Base-by-base conservation (phyloP, 2,797 vertebrate genomes). In the Schizothorax lantsangensis region DNA sequence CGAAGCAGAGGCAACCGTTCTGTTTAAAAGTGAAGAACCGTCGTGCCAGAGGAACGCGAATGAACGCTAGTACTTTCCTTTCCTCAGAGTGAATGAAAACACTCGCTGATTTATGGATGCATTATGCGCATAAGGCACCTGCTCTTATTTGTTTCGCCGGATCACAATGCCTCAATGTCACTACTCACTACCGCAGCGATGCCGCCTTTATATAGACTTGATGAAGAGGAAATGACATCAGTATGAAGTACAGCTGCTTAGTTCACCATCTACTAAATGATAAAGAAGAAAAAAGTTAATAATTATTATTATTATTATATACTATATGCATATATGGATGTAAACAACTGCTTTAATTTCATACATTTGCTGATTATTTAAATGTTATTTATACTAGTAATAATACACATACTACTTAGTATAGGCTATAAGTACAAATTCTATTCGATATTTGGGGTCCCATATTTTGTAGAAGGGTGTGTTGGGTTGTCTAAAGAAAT, bases 201-300 rank as follows among this genome's bases (percentile, higher is more conserved):
- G 75, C 84, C 86, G 86, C 87, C 47, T 80, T 91, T 91, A 89
- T 91, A 91, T 94, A 92, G 9, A 79, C 43, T 15, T 66, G 4
- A 66, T 43, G n/a, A 85, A 49, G 26, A 83, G 93, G 94, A 95
- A 93, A 88, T 96, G 94, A 96, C 95, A 87, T 96, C 94, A 95
- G 79, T 86, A 33, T 23, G 52, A 38, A 38, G 33, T 19, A 64
- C 77, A 72, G 77, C 43, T 64, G 68, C 40, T 69, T 72, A 47
- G 49, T 47, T 82, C 49, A 83, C 36, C 36, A 40, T 79, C 77
- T 57, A 30, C 33, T 62, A 45, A 12, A 59, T 54, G 17, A 8
- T 79, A 45, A 52, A 79, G 52, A 7, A 40, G 2, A 85, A 8
- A n/a, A 19, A 40, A 57, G 75, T 78, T 38, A 2, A 38, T 38